phyloP scores from a whole-genome alignment of 2,797 vertebrate species.

The Tiaroga cobitis region DNA sequence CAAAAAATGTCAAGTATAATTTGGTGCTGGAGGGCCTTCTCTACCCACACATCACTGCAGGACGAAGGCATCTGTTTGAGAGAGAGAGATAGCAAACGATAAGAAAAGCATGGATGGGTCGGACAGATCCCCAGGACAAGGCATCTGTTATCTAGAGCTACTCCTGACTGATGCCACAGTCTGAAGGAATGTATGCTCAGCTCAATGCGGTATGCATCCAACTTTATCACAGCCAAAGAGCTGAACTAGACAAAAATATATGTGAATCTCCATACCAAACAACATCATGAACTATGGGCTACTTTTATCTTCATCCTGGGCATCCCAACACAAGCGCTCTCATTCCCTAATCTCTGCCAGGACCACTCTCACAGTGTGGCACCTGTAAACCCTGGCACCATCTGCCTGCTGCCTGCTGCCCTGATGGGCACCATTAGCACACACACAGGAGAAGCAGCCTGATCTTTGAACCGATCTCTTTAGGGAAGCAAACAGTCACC shows the following conservation, averaged over 20 bases:
- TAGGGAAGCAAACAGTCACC: not conserved
- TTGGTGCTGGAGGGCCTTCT: not conserved
- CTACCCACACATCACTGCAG: slow-evolving; percentile 13
- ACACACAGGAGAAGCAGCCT: slow-evolving; percentile 11
- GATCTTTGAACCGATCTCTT: not conserved
- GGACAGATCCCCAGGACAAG: slow-evolving; percentile 20
- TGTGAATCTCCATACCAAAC: slow-evolving; percentile 17
- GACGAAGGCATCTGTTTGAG: slow-evolving; percentile 15
- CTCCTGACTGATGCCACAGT: not conserved
- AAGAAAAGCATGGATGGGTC: slow-evolving; percentile 3
- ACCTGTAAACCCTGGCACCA: slow-evolving; percentile 42
- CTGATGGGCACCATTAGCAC: slow-evolving; percentile 37
- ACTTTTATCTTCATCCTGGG: slow-evolving; percentile 44
- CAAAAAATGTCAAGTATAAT: slow-evolving; percentile 14
- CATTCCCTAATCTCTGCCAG: slow-evolving; percentile 29
- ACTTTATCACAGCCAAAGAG: not conserved
- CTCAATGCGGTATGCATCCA: not conserved
- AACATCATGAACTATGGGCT: slow-evolving; percentile 25
- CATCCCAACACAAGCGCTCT: not conserved
- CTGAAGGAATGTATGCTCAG: slow-evolving; percentile 1
- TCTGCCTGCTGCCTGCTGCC: slow-evolving; percentile 36
- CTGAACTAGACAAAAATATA: not conserved
- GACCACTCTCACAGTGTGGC: slow-evolving; percentile 9
- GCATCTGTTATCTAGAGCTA: slow-evolving; percentile 36
- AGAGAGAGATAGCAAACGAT: not conserved